Evolutionary conservation across 2,888 invertebrate species (phyloP).

Genomic region (Erebia palarica): DNA sequence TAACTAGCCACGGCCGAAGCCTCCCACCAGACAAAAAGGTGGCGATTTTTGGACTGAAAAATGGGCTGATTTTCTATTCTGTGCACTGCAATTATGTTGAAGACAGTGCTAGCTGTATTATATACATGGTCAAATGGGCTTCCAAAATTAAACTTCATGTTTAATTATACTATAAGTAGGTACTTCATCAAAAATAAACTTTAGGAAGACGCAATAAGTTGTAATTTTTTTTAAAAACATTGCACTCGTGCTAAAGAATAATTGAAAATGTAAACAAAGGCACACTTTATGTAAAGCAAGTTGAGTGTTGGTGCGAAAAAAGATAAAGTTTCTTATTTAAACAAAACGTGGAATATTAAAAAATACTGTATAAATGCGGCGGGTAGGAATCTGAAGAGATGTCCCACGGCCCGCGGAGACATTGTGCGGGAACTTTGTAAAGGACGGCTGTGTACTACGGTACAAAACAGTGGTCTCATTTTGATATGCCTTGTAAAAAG

Average conservation of each 20-base stretch:
- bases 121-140: too few relatives aligned
- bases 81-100: too few relatives aligned
- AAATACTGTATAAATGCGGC: constrained; percentile 41
- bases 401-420: constrained; percentile 36
- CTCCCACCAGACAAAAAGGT: too few relatives aligned
- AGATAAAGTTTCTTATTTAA: constrained; percentile 36
- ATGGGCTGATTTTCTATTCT: too few relatives aligned
- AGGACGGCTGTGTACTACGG: constrained; percentile 21
- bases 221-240: neutral
- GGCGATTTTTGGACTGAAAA: too few relatives aligned
- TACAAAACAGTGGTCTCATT: constrained; percentile 2
- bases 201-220: neutral
- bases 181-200: neutral
- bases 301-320: constrained; percentile 32
- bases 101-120: too few relatives aligned
- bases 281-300: constrained; percentile 22
- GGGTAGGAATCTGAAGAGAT: constrained; percentile 41
- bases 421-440: constrained; percentile 20
- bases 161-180: too few relatives aligned
- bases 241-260: neutral
- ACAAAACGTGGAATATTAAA: constrained; percentile 45
- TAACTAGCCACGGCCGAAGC: too few relatives aligned
- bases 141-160: too few relatives aligned
- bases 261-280: constrained; percentile 14
- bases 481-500: neutral